Evolutionary conservation across 2,888 invertebrate genomes (phyloP).

Genomic region (Zaprionus lineosus): DNA sequence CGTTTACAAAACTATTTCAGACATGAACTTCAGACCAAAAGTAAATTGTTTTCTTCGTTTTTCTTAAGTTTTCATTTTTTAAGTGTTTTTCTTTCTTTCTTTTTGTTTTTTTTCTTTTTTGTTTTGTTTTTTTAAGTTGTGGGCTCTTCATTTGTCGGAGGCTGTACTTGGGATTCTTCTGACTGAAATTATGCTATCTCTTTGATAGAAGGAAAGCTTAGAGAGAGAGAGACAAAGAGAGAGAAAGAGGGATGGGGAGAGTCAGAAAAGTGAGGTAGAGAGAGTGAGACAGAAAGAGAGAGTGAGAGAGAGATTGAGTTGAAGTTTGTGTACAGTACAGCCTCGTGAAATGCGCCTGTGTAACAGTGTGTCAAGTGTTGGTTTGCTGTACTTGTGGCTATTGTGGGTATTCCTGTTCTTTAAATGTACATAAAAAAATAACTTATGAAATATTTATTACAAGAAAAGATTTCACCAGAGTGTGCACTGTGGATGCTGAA

Average conservation of each 20-base stretch:
- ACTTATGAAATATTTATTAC: conserved; percentile 71
- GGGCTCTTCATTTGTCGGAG: not conserved
- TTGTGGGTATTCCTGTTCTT: conserved; percentile 24
- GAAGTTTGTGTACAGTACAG: conserved; percentile 18
- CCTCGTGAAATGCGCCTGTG: conserved; percentile 7
- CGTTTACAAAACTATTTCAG: conserved; percentile 44
- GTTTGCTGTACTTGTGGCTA: conserved; percentile 5
- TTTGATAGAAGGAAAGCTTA: too few relatives aligned
- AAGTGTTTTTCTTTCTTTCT: not conserved
- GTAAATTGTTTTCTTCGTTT: conserved; percentile 11
- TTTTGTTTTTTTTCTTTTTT: conserved; percentile 1
- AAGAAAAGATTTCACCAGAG: conserved; percentile 58
- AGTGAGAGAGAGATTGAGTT: too few relatives aligned
- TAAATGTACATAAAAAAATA: conserved; percentile 50
- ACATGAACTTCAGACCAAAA: conserved; percentile 53
- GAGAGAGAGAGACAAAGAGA: too few relatives aligned
- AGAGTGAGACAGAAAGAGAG: too few relatives aligned
- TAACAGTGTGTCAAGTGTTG: not conserved
- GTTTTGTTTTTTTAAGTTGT: conserved; percentile 3
- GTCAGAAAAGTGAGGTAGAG: too few relatives aligned
- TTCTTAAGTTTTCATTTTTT: conserved; percentile 4
- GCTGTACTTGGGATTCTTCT: conserved; percentile 9
- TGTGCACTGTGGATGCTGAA: conserved; percentile 40
- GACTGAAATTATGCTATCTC: too few relatives aligned
- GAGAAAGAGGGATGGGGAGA: too few relatives aligned